Evolutionary conservation across 2,113 vertebrate species (phyloP).

Genomic region (Melierax canorus): DNA sequence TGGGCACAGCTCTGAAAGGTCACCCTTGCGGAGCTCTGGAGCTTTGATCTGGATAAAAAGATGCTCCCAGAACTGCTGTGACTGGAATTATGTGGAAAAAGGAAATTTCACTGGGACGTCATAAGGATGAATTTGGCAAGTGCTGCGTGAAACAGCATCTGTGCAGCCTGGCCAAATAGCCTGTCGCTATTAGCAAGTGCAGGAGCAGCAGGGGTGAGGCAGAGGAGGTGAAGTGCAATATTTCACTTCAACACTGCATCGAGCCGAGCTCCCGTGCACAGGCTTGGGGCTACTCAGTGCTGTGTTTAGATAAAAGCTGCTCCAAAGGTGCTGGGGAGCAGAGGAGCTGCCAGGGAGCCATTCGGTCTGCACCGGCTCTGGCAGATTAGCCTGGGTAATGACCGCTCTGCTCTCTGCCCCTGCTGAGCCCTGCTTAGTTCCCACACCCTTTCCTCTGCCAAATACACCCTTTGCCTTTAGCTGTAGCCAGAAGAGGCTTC

Average conservation of each 20-base stretch:
- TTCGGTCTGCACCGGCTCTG: fast-evolving
- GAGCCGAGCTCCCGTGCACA: neutral
- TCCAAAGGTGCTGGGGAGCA: neutral
- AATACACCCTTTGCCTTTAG: neutral
- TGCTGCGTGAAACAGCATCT: neutral
- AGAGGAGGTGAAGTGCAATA: neutral
- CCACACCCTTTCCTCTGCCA: neutral
- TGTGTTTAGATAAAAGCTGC: neutral
- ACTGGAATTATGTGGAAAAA: neutral
- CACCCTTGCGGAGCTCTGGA: neutral
- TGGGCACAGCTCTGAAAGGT: neutral
- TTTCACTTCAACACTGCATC: neutral
- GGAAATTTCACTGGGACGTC: neutral
- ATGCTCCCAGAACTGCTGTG: neutral
- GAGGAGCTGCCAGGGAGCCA: neutral
- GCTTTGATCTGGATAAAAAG: neutral
- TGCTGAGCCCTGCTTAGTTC: neutral
- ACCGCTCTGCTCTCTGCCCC: neutral
- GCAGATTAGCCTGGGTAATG: neutral
- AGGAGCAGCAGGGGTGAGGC: neutral
- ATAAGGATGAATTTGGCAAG: neutral
- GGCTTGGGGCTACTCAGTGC: neutral
- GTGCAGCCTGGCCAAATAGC: neutral
- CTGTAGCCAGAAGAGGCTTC: neutral
- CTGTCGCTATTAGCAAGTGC: neutral